A percentile compares a stretch with the other conserved stretches of the same genome.
phyloP scores from a whole-genome alignment of 2,113 vertebrate species.

The Rhinoptilus africanus region DNA sequence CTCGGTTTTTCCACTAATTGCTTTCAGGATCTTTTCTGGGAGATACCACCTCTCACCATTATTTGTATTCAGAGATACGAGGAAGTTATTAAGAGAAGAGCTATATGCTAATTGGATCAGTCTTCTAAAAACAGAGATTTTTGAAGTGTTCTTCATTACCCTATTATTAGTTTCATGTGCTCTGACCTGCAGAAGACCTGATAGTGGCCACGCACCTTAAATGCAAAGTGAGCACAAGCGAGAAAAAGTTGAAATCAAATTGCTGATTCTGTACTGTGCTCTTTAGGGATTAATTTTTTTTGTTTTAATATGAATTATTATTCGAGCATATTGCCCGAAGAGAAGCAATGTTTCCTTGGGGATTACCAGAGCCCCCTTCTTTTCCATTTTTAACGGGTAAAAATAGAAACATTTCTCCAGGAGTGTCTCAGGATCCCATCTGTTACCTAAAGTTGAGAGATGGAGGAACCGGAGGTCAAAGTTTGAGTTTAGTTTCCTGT shows the following conservation, averaged over 20 bases:
- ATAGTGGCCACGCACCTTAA: fast-evolving
- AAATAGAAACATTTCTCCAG: neutral
- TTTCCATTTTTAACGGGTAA: neutral
- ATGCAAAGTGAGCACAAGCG: neutral
- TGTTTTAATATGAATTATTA: neutral
- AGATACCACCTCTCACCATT: neutral
- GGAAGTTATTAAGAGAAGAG: neutral
- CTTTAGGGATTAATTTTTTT: neutral
- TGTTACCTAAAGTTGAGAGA: slow-evolving; percentile 6
- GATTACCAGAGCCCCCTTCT: neutral
- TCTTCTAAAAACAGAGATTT: neutral
- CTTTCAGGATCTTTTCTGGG: neutral
- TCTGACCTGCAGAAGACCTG: neutral
- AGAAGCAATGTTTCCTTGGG: neutral
- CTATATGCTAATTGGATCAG: neutral
- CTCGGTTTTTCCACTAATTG: neutral
- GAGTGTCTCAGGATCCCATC: neutral
- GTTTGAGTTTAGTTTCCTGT: neutral
- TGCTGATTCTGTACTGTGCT: neutral
- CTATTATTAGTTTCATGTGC: neutral
- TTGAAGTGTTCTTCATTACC: neutral
- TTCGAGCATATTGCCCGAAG: neutral
- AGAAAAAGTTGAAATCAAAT: neutral
- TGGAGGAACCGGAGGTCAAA: neutral
- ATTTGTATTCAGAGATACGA: neutral